Conservation (phyloP, 2,888 invertebrate species). For the Nysson spinosus region DNA sequence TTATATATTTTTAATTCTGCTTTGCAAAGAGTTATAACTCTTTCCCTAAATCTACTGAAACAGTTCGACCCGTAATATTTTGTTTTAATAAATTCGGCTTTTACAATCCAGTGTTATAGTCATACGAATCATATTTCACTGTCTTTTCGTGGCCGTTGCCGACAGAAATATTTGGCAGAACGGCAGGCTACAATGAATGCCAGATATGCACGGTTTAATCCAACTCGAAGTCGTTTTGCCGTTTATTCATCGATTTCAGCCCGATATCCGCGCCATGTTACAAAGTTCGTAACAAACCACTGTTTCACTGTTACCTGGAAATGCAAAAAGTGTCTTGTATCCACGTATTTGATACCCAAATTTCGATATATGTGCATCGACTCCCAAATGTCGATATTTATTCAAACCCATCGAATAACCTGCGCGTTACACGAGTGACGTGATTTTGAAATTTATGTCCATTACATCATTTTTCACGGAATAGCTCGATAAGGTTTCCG, state of each 20-base stretch:
- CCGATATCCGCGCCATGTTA: constrained; percentile 18
- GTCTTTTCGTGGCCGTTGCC: constrained; percentile 42
- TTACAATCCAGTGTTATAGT: constrained; percentile 31
- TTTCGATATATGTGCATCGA: not conserved
- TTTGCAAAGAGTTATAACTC: no score
- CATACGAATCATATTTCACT: constrained; percentile 51
- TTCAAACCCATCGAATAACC: no score
- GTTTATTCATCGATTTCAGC: constrained; percentile 42
- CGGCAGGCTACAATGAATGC: constrained; percentile 43
- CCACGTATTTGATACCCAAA: constrained; percentile 6
- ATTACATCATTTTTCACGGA: no score
- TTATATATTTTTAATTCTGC: no score
- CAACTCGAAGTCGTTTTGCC: constrained; percentile 26
- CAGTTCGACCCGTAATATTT: no score
- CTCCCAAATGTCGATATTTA: not conserved
- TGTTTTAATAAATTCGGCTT: constrained; percentile 46
- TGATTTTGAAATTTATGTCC: no score
- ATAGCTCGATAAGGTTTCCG: constrained; percentile 29
- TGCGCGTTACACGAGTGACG: no score
- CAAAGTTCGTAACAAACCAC: constrained; percentile 7
- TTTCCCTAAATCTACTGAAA: no score
- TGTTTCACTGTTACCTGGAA: constrained; percentile 4
- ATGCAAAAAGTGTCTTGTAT: not conserved
- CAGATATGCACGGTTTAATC: constrained; percentile 53
- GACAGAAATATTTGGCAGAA: constrained; percentile 49